Base-by-base conservation (phyloP, 2,797 vertebrate species). In the Oreochromis grahami region DNA sequence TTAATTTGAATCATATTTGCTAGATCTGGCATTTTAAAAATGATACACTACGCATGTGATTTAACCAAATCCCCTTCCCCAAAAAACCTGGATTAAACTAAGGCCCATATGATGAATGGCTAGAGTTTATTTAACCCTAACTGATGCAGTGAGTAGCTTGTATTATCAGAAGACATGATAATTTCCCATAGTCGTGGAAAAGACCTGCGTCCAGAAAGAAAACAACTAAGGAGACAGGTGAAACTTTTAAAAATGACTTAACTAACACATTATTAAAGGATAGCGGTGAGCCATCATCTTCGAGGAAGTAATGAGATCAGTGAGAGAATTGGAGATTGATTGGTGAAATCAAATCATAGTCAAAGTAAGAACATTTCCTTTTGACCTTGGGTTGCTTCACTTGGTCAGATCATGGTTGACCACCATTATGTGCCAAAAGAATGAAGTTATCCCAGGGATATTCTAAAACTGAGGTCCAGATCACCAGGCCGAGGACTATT, bases 71-170 rank as follows among this genome's bases (percentile, higher is more conserved):
- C 36, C 8, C 36, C 36, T 13, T 19, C 19, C 34, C 2, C 12
- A 0, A 4, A 5, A 29, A 48, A 29, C 15, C 19, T 32, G 24
- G 24, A 48, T 72, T 72, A 45, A 72, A 45, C 65, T 70, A 70
- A 70, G 7, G n/a, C 63, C 21, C 34, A 65, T 65, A 41, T 21
- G n/a, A 21, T 21, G 17, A 41, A 65, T 21, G 38, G 21, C 13
- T 43, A 15, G 13, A 70, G 63, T 24, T 70, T 70, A 70, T 26
- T 70, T 43, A 70, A 43, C n/a, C 38, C 65, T 43, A 70, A 70
- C 14, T 45, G 38, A 26, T 45, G 14, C 29, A 19, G 8, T 34
- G 56, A 60, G 29, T 58, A 56, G 14, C 36, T 70, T 68, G 36
- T 43, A 13, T 24, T 15, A 14, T 38, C 36, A 24, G 38, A 68